A percentile compares a stretch with the other conserved stretches of the same genome.
Evolutionary conservation across 2,888 invertebrate species (phyloP).

Genomic region (Eristalinus sepulchralis): DNA sequence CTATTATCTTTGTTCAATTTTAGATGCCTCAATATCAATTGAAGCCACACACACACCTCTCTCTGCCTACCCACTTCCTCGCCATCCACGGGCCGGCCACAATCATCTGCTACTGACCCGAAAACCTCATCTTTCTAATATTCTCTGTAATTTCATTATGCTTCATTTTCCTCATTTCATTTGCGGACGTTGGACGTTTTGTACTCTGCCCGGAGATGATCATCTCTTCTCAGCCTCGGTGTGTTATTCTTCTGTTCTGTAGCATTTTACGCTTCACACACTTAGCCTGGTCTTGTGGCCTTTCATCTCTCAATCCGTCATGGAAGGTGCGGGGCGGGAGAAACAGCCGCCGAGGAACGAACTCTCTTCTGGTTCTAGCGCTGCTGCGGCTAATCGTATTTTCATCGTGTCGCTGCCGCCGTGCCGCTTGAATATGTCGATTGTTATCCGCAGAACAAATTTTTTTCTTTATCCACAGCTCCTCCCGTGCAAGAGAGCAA

Average conservation of each 20-base stretch:
- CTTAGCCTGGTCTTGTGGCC: conserved; percentile 32
- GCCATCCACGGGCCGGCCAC: not conserved
- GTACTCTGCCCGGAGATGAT: conserved; percentile 3
- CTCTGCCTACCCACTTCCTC: not conserved
- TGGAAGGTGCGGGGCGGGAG: not conserved
- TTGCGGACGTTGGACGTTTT: not conserved
- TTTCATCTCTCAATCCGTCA: conserved; percentile 50
- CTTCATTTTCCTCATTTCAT: conserved; percentile 19
- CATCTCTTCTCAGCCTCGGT: not conserved
- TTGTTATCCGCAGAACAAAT: conserved; percentile 49
- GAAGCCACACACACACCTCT: not conserved
- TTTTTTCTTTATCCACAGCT: not conserved
- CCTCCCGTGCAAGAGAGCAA: conserved; percentile 10
- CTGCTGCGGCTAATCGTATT: conserved; percentile 19
- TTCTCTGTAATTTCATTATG: conserved; percentile 13
- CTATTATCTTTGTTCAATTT: conserved; percentile 12
- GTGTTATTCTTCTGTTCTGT: not conserved
- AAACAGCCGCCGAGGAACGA: not conserved
- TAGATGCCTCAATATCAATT: not conserved
- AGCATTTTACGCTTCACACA: conserved; percentile 5
- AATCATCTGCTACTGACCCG: conserved; percentile 35
- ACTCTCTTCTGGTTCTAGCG: conserved; percentile 8
- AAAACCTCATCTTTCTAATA: conserved; percentile 45
- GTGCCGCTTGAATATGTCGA: conserved; percentile 32
- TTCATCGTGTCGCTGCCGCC: conserved; percentile 12